Percentiles rank a stretch among this genome's conserved stretches.
These are phyloP conservation scores for Protaetia brevitarsis DNA, from an alignment of 1,140 invertebrate species.

Conservation along the genomic window DNA sequence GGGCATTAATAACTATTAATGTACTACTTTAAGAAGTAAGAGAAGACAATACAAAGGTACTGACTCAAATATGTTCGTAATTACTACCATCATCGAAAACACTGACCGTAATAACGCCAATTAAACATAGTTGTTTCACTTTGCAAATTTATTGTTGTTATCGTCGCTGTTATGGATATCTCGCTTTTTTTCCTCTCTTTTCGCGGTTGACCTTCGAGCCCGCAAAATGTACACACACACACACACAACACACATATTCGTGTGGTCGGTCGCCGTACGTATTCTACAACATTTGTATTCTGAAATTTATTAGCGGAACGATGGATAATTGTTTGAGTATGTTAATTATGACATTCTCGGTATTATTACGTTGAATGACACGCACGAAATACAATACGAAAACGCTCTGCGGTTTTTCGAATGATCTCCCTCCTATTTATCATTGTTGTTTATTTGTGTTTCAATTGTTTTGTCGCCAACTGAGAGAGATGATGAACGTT, in stretches of 20 bases:
- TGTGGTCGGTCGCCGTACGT: background rate
- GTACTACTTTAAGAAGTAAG: no score
- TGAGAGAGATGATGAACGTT: background rate
- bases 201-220: background rate
- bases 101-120: background rate
- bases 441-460: background rate
- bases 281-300: background rate
- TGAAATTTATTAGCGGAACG: constrained; percentile 12
- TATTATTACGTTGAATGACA: constrained; percentile 15
- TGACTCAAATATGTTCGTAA: background rate
- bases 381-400: background rate
- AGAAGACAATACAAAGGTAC: background rate
- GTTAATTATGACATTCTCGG: constrained; percentile 1
- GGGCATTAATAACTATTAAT: no score
- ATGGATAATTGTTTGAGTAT: background rate
- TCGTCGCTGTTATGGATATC: background rate
- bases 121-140: constrained; percentile 12
- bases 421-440: background rate
- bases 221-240: background rate
- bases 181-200: background rate
- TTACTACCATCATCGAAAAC: constrained; percentile 4
- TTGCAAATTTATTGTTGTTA: constrained; percentile 5
- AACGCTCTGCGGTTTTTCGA: constrained; percentile 6
- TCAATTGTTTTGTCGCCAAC: constrained; percentile 3
- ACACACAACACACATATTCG: background rate